Base-by-base conservation (phyloP, 2,888 invertebrate species). In the Ecliptopera silaceata region DNA sequence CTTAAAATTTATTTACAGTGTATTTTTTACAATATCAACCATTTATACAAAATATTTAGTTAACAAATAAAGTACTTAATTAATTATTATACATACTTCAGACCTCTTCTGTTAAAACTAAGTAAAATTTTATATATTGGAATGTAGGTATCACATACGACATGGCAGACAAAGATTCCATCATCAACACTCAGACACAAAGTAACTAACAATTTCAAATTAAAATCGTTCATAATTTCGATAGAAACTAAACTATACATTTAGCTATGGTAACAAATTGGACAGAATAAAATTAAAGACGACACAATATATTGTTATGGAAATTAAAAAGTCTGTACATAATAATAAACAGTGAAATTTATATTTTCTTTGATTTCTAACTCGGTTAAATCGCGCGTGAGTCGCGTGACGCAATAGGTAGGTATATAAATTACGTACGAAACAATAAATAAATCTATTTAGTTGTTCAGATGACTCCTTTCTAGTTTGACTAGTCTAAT, bases 1-100 rank as follows among this genome's bases (percentile, higher is more conserved):
- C 82, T 85, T 86, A 83, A 82, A 78, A 84, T 88, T 90, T 90
- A 91, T 90, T 90, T 90, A 91, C 91, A 91, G 86, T 84, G 77
- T 89, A 88, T 81, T 85, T 90, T 89, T 86, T 89, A 89, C 88
- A 90, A 81, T 83, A 81, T 89, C 84, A 89, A 90, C 90, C 90
- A 90, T 90, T 86, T 87, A 89, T 90, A 91, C 90, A 91, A 88
- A 85, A 88, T 88, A 88, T 86, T 89, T 87, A 90, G 84, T 85
- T 87, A 89, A 89, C 86, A 85, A 86, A 72, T 78, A 61, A 38
- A 22, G 63, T 61, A 80, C 84, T 86, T 84, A 68, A 80, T 77
- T 82, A 82, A 82, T 83, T 80, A 87, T 73, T 65, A 86, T 86
- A 86, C 84, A 84, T 89, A 89, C 88, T 89, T 88, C 88, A 87